Base-by-base conservation (phyloP, 2,888 invertebrate genomes). In the Erannis defoliaria region DNA sequence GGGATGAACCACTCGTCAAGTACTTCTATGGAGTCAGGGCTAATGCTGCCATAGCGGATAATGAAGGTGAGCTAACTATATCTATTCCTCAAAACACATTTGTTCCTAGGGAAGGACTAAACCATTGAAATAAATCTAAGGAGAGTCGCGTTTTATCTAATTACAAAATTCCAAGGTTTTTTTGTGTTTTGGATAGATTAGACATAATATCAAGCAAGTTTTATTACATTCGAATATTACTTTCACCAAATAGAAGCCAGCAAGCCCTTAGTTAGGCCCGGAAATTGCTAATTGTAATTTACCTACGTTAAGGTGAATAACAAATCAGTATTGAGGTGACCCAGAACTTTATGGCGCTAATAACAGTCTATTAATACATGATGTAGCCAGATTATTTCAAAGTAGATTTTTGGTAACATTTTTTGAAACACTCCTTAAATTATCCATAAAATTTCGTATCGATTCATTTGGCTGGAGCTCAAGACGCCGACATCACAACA, bases 21-120 rank as follows among this genome's bases (percentile, higher is more conserved):
- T 98, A 98, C 88, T 97, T 99, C 85, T 98, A 98, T 85, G 97
- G 97, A 49, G 97, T 98, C 56, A 95, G 98, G 74, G 99, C 99
- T 12, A 98, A 98, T 72, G 98, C 99, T 4, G 97, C 98, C 73
- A 96, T 99, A 74, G 95, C 97, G 58, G 99, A 99, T 89, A 97
- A 98, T 86, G 98, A 98, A 94, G 96, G 96, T 96, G 73, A 66
- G 53, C 8, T n/a, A n/a, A n/a, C 21, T 1, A 2, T n/a, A 10
- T n/a, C 18, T 31, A 12, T 9, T 18, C 16, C 18, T 10, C 19
- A 38, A n/a, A n/a, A n/a, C n/a, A n/a, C n/a, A n/a, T n/a, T n/a
- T n/a, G n/a, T n/a, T n/a, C n/a, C n/a, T n/a, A n/a, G n/a, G n/a
- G n/a, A n/a, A n/a, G n/a, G n/a, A n/a, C n/a, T n/a, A n/a, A n/a